Evolutionary conservation across 2,888 invertebrate species (phyloP).

Genomic region (Dynastes tityus): DNA sequence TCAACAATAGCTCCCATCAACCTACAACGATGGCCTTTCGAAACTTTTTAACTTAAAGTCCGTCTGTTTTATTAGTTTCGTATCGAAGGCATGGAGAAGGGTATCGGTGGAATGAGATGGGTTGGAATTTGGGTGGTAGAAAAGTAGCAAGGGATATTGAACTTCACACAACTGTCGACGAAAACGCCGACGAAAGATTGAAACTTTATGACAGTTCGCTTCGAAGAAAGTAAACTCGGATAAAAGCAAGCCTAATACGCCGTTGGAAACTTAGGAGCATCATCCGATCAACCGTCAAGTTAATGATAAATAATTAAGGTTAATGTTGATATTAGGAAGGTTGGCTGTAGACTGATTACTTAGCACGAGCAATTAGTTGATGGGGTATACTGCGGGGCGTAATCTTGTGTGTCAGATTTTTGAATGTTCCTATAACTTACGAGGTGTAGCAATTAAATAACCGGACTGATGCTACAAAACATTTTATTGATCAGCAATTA

Average conservation of each 20-base stretch:
- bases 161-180: background rate
- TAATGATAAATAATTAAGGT: slow-evolving; percentile 1
- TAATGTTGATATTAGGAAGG: slow-evolving; percentile 43
- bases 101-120: slow-evolving; percentile 10
- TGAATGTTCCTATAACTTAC: too few species aligned
- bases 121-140: background rate
- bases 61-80: slow-evolving; percentile 48
- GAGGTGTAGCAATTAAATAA: too few species aligned
- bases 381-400: background rate
- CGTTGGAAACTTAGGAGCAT: background rate
- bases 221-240: background rate
- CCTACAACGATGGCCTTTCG: slow-evolving; percentile 32
- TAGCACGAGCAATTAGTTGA: background rate
- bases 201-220: slow-evolving; percentile 41
- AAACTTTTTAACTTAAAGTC: slow-evolving; percentile 44
- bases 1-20: slow-evolving; percentile 44
- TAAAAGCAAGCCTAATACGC: slow-evolving; percentile 7
- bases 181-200: slow-evolving; percentile 33
- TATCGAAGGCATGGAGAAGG: slow-evolving; percentile 1
- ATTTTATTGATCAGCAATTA: too few species aligned
- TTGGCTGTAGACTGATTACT: slow-evolving; percentile 12
- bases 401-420: too few species aligned
- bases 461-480: too few species aligned
- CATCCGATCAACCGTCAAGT: background rate
- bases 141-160: too few species aligned